phyloP scores from a whole-genome alignment of 1,140 invertebrate species.

The Ridgeia piscesae region DNA sequence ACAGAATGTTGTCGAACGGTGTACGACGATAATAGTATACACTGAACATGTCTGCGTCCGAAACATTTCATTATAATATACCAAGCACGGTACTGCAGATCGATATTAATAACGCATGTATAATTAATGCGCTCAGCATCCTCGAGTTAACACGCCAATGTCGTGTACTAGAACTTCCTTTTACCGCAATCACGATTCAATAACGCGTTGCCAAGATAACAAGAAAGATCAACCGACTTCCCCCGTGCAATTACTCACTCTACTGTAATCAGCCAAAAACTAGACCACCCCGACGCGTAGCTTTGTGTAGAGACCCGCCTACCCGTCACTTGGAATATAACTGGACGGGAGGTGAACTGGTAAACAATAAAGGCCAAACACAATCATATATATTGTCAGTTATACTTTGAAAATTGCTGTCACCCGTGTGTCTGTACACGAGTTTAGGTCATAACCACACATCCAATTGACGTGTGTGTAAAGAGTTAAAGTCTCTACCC shows the following conservation, averaged over 20 bases:
- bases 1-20: too few species aligned
- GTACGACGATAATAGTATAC: not conserved
- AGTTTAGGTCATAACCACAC: too few species aligned
- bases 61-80: not conserved
- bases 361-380: too few species aligned
- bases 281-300: not conserved
- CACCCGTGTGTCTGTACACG: too few species aligned
- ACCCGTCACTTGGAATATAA: too few species aligned
- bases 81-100: not conserved
- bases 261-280: not conserved
- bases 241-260: not conserved
- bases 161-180: not conserved
- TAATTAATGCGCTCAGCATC: not conserved
- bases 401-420: too few species aligned
- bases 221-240: not conserved
- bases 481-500: too few species aligned
- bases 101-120: not conserved
- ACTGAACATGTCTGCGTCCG: not conserved
- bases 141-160: not conserved
- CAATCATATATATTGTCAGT: too few species aligned
- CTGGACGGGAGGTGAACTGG: too few species aligned
- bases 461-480: too few species aligned
- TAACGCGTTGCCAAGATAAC: not conserved
- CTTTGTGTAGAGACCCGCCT: too few species aligned
- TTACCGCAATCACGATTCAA: not conserved